phyloP scores from a whole-genome alignment of 2,797 vertebrate genomes.

The Simalia tracyae region DNA sequence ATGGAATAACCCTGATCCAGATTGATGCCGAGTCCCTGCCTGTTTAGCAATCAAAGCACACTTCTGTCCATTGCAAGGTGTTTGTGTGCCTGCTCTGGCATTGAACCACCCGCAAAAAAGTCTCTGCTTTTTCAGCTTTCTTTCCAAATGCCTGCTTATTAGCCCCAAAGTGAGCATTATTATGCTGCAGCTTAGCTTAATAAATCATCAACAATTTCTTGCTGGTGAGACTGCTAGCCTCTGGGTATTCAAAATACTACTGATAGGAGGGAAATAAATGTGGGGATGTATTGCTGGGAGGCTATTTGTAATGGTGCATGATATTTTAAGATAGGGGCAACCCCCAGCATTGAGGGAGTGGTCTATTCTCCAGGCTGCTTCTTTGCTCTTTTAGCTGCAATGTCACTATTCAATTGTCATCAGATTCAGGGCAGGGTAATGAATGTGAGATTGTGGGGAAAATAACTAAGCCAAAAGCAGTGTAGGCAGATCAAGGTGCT shows the following conservation, averaged over 20 bases:
- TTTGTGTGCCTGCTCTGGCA: background rate
- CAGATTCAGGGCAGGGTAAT: constrained; percentile 20
- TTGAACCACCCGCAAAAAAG: constrained; percentile 52
- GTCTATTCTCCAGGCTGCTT: constrained; percentile 7
- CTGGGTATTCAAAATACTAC: constrained; percentile 42
- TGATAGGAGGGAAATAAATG: constrained; percentile 52
- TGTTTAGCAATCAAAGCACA: constrained; percentile 56
- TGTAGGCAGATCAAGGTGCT: background rate
- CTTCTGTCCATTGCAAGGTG: constrained; percentile 27
- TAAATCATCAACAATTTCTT: constrained; percentile 59
- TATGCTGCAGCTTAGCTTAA: constrained; percentile 45
- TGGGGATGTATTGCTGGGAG: constrained; percentile 29
- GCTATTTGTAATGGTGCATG: constrained; percentile 37
- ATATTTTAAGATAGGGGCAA: constrained; percentile 45
- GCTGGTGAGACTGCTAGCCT: constrained; percentile 36
- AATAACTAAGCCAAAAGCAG: constrained; percentile 17
- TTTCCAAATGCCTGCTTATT: constrained; percentile 50
- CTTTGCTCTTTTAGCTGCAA: constrained; percentile 48
- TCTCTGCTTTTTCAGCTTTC: constrained; percentile 32
- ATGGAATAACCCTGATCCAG: constrained; percentile 46
- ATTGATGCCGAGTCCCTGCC: constrained; percentile 50
- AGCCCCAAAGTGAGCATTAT: constrained; percentile 52
- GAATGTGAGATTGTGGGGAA: background rate
- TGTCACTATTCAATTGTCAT: constrained; percentile 41
- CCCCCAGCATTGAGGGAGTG: constrained; percentile 7